Base-by-base conservation (phyloP, 1,140 invertebrate genomes). In the Meloidogyne hapla region DNA sequence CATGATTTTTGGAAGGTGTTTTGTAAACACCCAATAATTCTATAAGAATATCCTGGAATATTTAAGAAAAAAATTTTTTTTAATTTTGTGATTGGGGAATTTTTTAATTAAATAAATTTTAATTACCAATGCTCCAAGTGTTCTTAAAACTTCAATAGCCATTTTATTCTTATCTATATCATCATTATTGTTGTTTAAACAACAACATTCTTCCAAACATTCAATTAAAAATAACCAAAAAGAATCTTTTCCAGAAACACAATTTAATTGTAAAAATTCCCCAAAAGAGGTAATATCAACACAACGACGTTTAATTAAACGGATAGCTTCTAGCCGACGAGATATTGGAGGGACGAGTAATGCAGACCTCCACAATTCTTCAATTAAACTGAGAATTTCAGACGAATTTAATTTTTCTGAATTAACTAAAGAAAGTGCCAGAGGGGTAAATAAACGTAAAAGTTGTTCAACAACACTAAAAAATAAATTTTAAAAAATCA, bases 161-260 rank as follows among this genome's bases (percentile, higher is more conserved):
- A 33, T 33, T 33, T 33, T 33, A 33, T 33, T 8, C 4, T 33
- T 33, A 33, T 33, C n/a, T n/a, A n/a, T 21, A 62, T 26, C 64
- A 38, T 40, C n/a, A 26, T 23, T 2, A 38, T 38, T 38, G 18
- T 45, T 45, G 18, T 45, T 45, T 45, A 45, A 45, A 18, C 42
- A 45, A 63, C 70, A 62, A 63, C 71, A 73, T 33, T 73, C 71
- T 64, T 73, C 71, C 48, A 73, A 21, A 73, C 71, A 73, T 28
- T 73, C 71, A 21, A 73, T 3, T 45, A 73, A 10, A 28, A 28
- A 21, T 23, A 64, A 13, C 71, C 71, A 73, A 63, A 73, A 65
- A 38, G n/a, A 28, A n/a, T 73, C 28, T 63, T 25, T 73, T 13
- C 56, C 71, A 38, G 56, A 26, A 64, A 18, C 56, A 63, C 40